These are phyloP conservation scores for Ailuropoda melanoleuca DNA, from an alignment of 2,113 vertebrate species.

Conservation along the genomic window DNA sequence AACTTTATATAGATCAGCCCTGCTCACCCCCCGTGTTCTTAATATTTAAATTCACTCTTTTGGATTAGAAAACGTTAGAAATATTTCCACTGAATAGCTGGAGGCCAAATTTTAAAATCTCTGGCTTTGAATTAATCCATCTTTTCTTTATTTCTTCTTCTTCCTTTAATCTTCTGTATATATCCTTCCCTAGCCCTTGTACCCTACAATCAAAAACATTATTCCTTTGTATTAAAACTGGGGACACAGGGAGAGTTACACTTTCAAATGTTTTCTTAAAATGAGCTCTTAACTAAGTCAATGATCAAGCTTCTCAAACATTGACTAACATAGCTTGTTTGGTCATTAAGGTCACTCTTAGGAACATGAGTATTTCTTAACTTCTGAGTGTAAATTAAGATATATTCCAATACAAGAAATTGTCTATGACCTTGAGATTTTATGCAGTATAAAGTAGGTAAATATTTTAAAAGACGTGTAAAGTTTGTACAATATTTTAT, in stretches of 20 bases:
- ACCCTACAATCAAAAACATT: neutral
- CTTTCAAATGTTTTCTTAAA: neutral
- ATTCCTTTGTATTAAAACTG: neutral
- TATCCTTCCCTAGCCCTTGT: neutral
- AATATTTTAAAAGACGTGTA: neutral
- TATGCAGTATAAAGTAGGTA: neutral
- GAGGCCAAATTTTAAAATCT: neutral
- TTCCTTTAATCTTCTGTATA: neutral
- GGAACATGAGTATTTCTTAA: neutral
- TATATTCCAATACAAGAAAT: neutral
- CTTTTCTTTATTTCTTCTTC: neutral
- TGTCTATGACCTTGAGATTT: neutral
- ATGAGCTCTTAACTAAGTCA: neutral
- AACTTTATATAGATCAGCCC: neutral
- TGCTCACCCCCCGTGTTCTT: neutral
- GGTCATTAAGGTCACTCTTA: neutral
- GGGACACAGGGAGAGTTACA: neutral
- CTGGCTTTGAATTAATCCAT: neutral
- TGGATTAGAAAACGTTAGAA: neutral
- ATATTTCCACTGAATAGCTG: neutral
- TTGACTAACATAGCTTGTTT: neutral
- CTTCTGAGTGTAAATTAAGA: neutral
- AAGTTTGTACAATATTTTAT: neutral
- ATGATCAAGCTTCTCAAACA: neutral
- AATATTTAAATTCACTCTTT: neutral